Base-by-base conservation (phyloP, 2,888 invertebrate species). In the Subacronicta megacephala region DNA sequence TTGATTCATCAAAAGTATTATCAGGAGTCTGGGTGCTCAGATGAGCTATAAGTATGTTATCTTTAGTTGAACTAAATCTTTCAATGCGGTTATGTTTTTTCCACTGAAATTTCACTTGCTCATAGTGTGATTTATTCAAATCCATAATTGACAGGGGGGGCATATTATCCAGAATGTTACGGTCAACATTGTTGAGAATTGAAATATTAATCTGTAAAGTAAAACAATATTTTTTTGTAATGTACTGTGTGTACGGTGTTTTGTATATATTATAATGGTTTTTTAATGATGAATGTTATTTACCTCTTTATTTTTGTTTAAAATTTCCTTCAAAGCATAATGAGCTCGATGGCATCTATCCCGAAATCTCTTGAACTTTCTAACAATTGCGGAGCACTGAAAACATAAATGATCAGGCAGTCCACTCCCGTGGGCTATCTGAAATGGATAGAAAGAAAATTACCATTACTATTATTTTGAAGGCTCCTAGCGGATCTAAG, bases 301-400 rank as follows among this genome's bases (percentile, higher is more conserved):
- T 77, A 92, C 93, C 86, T 91, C 84, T 66, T 88, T 83, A 62
- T 85, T 85, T 46, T 55, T 84, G n/a, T 68, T 59, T 46, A 92
- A 66, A 57, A 93, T 75, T 77, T 91, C 87, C 52, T 83, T 80
- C 42, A 94, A 75, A 31, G 85, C 72, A 67, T 82, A 93, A 75
- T 90, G 80, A 4, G 93, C 87, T 54, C 87, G 81, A 37, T 92
- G 90, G 70, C 93, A 93, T 84, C 86, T 91, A 13, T 86, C 82
- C 46, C 89, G 83, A 68, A 93, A 94, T 45, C 80, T 84, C 44
- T 79, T 82, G 44, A 80, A 91, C 3, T 81, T 81, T 67, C 69
- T 84, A 4, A 92, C 76, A 56, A 84, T 83, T 2, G 86, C 84
- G 44, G 72, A 62, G 70, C 93, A 94, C 67, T 87, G 86, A 38